Evolutionary conservation across 1,140 invertebrate species (phyloP), one percentile per base, ranked within the genome.

Genomic region (Stegodyphus dumicola): DNA sequence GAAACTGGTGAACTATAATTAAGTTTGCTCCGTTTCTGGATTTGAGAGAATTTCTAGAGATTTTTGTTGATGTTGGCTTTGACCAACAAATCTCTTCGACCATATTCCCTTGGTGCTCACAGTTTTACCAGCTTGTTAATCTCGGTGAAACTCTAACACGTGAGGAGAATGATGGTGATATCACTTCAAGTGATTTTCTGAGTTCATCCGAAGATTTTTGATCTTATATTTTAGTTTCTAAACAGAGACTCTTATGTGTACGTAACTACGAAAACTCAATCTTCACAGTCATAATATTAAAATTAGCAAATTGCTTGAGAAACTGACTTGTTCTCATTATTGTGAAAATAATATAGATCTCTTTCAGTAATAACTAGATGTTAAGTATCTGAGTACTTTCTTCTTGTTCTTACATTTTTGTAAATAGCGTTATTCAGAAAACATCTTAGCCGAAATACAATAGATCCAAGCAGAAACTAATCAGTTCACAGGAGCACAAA

Each of bases 1-100:
- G 18, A 71, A 71, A 71, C 69, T 71, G 69, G 69, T 71, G 69
- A 71, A 48, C 69, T 71, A 71, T 71, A 71, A 71, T 71, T 71
- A 71, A 71, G 49, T 71, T 71, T 71, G 49, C 48, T 48, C 49
- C 48, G 33, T 71, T 71, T n/a, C 69, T 49, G 33, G n/a, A 11
- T 71, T 33, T 71, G 18, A 71, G 69, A 71, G 69, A 71, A 71
- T 71, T 71, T 71, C 33, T 10, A 11, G 48, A 13, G 18, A 13
- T 49, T 71, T 71, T 71, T 33, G 69, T 71, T 71, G 69, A 71
- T 71, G 9, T 71, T 11, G n/a, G 69, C 33, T 18, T 71, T 71
- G 69, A 71, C 69, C 69, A 71, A 71, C 69, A 71, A 71, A 10
- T 71, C 49, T 67, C 17, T 67, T 67, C 33, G 66, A 18, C 66